These are phyloP conservation scores for Acronicta alni DNA, from an alignment of 2,888 invertebrate species.

Conservation along the genomic window DNA sequence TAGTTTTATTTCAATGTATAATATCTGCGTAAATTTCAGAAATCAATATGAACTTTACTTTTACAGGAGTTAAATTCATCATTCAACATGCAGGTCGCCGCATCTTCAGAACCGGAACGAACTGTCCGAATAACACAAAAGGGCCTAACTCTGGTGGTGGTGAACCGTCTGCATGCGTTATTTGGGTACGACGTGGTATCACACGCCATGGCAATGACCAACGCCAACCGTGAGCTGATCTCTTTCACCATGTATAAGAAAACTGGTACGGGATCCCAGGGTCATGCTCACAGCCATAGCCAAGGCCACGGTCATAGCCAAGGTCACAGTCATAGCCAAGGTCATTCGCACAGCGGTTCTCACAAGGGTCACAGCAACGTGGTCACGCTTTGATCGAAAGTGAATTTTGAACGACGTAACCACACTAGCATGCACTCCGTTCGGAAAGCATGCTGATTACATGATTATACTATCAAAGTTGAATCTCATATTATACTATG, in stretches of 20 bases:
- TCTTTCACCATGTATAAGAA: constrained; percentile 87
- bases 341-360: constrained; percentile 60
- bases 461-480: constrained; percentile 24
- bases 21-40: too few relatives aligned
- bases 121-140: constrained; percentile 82
- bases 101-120: constrained; percentile 73
- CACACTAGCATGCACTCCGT: constrained; percentile 21
- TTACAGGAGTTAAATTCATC: constrained; percentile 82
- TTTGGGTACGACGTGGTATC: constrained; percentile 86
- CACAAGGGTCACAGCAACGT: constrained; percentile 66
- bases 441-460: constrained; percentile 2
- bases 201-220: constrained; percentile 87
- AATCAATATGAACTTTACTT: not conserved
- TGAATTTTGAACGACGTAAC: constrained; percentile 9
- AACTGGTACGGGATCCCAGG: constrained; percentile 67
- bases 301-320: constrained; percentile 68
- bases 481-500: constrained; percentile 23
- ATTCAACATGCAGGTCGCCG: constrained; percentile 75
- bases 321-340: constrained; percentile 61
- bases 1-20: too few relatives aligned
- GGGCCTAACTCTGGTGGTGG: constrained; percentile 81
- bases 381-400: constrained; percentile 71
- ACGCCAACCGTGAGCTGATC: constrained; percentile 83
- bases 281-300: constrained; percentile 67
- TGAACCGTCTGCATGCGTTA: constrained; percentile 83